A percentile compares a stretch with the other conserved stretches of the same genome.
Conservation (phyloP, 2,113 vertebrate genomes). For the Dicrurus megarhynchus region DNA sequence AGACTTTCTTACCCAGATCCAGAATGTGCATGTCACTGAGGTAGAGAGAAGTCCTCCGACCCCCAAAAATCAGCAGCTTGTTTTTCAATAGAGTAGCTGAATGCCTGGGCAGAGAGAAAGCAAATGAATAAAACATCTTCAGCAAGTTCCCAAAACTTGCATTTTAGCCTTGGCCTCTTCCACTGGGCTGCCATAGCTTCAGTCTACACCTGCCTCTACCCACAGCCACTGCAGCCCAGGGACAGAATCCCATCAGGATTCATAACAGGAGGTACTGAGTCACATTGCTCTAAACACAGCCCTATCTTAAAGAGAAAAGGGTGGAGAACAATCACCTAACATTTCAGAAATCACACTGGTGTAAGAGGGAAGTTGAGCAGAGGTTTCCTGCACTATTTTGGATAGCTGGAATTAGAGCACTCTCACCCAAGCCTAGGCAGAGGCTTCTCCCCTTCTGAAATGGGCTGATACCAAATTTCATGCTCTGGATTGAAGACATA, state of each 20-base stretch:
- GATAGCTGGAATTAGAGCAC: not conserved
- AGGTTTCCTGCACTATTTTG: not conserved
- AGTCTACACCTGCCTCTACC: not conserved
- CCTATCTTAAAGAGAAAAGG: not conserved
- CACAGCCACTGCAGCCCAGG: not conserved
- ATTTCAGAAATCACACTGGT: not conserved
- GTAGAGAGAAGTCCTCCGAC: constrained; percentile 75
- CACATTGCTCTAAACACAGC: not conserved
- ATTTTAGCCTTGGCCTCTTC: not conserved
- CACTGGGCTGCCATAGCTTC: not conserved
- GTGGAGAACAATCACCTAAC: not conserved
- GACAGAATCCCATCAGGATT: not conserved
- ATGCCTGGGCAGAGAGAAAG: constrained; percentile 61
- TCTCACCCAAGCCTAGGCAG: constrained; percentile 85
- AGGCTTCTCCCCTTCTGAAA: constrained; percentile 85
- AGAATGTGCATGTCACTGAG: constrained; percentile 85
- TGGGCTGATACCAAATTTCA: constrained; percentile 91
- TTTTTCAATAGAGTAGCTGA: constrained; percentile 82
- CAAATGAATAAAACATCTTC: not conserved
- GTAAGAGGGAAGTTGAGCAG: not conserved
- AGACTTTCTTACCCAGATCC: constrained; percentile 79
- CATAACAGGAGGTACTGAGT: not conserved
- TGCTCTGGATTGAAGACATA: constrained; percentile 89
- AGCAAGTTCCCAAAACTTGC: not conserved
- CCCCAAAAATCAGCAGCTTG: constrained; percentile 86